Base-by-base conservation (phyloP, 2,888 invertebrate species). In the Helicoverpa assulta region DNA sequence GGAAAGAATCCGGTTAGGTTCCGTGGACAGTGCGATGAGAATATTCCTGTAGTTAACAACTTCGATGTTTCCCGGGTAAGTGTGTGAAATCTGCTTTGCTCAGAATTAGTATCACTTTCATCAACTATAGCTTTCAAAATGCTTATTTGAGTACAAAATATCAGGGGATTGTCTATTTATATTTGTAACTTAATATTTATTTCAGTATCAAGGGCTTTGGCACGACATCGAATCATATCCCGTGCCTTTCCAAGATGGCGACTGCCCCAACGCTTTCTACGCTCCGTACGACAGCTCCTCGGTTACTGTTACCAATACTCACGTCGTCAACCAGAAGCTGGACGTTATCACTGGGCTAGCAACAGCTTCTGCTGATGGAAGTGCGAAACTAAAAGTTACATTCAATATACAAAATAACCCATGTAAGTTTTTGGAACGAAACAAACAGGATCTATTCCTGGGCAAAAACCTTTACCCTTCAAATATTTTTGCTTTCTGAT, bases 361-460 rank as follows among this genome's bases (percentile, higher is more conserved):
- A 14, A 75, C 72, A 1, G 79, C 63, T 5, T 72, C 95, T 26
- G 95, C 96, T 0, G 97, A 97, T 85, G 93, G 94, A 0, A 93
- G 92, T 67, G 97, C 96, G 57, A 94, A 96, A n/a, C 95, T 97
- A 0, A 94, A 96, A 0, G 97, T 97, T 91, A 96, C 96, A 40
- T 97, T 97, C 85, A 92, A 92, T 12, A 95, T 96, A 64, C 89
- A 93, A 89, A 93, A 96, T 53, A 19, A 43, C 5, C 5, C 43
- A 5, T 37, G 81, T 80, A 51, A 70, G 73, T 16, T 37, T 26
- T n/a, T 43, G 3, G 55, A 29, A 40, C 14, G 6, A 16, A 59
- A 33, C 19, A 14, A 40, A 16, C 59, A 0, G 1, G 0, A n/a
- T 6, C 0, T n/a, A 16, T 33, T 21, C 10, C 0, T 33, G 14